Evolutionary conservation across 2,113 vertebrate genomes (phyloP), one percentile per base, ranked within the genome.

Genomic region (Copsychus sechellarum): DNA sequence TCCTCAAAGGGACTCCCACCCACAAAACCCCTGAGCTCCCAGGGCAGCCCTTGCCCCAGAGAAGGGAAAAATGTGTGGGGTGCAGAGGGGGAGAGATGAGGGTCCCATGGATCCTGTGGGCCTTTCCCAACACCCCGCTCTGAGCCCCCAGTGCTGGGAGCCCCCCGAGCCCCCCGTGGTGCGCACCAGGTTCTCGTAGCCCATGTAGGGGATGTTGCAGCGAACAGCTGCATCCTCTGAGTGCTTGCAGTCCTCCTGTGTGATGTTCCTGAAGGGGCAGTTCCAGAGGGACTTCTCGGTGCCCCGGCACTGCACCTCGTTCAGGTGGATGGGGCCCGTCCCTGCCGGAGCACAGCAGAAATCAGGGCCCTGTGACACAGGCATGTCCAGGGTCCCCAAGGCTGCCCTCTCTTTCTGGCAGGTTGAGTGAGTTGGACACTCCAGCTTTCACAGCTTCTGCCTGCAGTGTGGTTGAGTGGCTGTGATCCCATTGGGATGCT

Each of bases 141-240:
- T 1, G 0, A 26, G 15, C 36, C 36, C 36, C 36, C 36, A 36
- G 36, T 36, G 67, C 66, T 1, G 0, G 64, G 28, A 77, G 8
- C 64, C 13, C 83, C 16, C 0, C 0, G 0, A n/a, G 81, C 12
- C 13, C 70, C 53, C 57, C 5, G 0, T 1, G 3, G 31, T 45
- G 33, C 74, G 2, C 88, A 99, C 99, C 99, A 96, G 97, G 91
- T 97, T 98, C 90, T 99, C 99, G 14, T 98, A 97, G 80, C 98
- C 99, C 97, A 99, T 98, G 97, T 99, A 98, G 47, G 99, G 99
- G 34, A 98, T 58, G 95, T 99, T 99, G 97, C 99, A 99, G 93
- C 98, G 98, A 24, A 99, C 97, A 0, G 96, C 98, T 0, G 98
- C 99, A 0, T 99, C 99, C 96, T 99, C 99, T 0, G 96, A 78